Evolutionary conservation across 2,113 vertebrate species (phyloP), one percentile per base, ranked within the genome.

Genomic region (Melanostigma gelatinosum): DNA sequence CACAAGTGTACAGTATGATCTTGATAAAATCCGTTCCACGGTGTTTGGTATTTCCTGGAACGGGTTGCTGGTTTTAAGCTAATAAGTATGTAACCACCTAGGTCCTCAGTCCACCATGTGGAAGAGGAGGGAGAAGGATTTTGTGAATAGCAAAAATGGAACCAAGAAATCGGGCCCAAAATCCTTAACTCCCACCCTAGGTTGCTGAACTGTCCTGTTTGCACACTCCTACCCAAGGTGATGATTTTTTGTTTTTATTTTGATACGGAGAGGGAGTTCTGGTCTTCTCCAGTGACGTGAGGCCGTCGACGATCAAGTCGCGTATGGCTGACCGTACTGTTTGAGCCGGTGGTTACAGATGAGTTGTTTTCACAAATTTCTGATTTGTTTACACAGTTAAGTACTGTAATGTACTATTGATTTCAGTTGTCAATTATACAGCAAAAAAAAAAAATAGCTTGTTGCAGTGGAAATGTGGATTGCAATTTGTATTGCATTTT

Each of bases 71-170:
- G 93, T 95, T 95, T 95, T 92, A 95, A 95, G 95, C 93, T 77
- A 90, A 81, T 86, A 96, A 95, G 95, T 95, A 95, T 93, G 80
- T 93, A 93, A 95, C 95, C 95, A 93, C 94, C 95, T 96, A 96
- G 95, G 95, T 96, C 95, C 94, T 96, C 95, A 95, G 90, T 95
- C 95, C 95, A 96, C 95, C 63, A 91, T 95, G 95, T 96, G 95
- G 95, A 96, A 96, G 95, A 95, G 94, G 95, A 96, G 95, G 95
- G 94, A 95, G 95, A 95, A 95, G 95, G 95, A 95, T 95, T 96
- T 95, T 96, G 95, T 88, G 95, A 96, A 85, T 46, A 84, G 82
- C 82, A 89, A 84, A 93, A 92, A 89, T 77, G 91, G 88, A 96
- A 96, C 94, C 94, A 96, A 96, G 94, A 94, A 92, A 95, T 95